Evolutionary conservation across 2,888 invertebrate species (phyloP).

Genomic region (Sepiola atlantica): DNA sequence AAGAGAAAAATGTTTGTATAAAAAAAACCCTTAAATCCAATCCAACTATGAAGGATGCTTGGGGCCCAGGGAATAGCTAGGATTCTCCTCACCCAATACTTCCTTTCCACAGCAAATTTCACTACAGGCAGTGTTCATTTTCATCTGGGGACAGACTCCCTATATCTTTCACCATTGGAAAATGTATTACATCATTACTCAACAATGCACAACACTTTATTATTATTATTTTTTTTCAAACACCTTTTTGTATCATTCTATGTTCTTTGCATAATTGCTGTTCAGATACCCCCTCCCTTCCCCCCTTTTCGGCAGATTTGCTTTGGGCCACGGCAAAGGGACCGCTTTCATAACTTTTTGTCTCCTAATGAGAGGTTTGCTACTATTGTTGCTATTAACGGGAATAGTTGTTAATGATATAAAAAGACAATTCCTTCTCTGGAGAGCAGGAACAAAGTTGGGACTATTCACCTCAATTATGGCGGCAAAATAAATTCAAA

Average conservation of each 20-base stretch:
- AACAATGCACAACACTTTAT: neutral
- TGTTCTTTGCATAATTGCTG: neutral
- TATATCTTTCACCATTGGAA: neutral
- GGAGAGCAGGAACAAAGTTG: neutral
- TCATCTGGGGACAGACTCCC: neutral
- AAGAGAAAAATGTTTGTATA: neutral
- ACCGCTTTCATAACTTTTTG: constrained; percentile 7
- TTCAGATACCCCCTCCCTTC: neutral
- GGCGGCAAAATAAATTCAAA: neutral
- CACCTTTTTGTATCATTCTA: neutral
- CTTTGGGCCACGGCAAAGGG: neutral
- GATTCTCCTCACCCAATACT: neutral
- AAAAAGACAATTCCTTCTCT: neutral
- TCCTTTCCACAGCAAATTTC: neutral
- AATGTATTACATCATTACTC: neutral
- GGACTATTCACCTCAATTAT: constrained; percentile 16
- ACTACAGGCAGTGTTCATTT: neutral
- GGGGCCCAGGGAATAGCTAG: neutral
- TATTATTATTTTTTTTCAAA: neutral
- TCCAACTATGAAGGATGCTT: neutral
- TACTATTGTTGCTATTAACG: neutral
- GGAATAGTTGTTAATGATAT: neutral
- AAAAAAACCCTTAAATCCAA: neutral
- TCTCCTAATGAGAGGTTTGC: neutral
- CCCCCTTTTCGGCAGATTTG: neutral